Percentiles rank a stretch among this genome's conserved stretches.
phyloP scores from a whole-genome alignment of 2,797 vertebrate genomes.

The Cuniculus paca region DNA sequence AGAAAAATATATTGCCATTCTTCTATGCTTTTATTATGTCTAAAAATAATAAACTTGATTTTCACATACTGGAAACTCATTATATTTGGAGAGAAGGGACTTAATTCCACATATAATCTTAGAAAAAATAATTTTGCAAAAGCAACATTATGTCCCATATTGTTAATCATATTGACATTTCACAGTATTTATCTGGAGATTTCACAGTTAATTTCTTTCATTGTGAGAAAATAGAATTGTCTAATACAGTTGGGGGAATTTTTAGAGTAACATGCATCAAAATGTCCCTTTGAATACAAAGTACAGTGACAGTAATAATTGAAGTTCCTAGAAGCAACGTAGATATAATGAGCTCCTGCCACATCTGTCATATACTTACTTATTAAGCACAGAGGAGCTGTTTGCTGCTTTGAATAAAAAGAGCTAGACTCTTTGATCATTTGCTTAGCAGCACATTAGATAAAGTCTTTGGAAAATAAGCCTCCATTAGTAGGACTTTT shows the following conservation, averaged over 20 bases:
- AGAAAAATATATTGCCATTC: not conserved
- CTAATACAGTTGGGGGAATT: not conserved
- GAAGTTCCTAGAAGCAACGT: conserved; percentile 37
- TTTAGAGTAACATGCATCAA: conserved; percentile 64
- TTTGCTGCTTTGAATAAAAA: conserved; percentile 68
- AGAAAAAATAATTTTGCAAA: conserved; percentile 42
- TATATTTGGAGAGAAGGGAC: not conserved
- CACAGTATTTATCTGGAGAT: conserved; percentile 55
- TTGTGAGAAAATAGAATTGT: conserved; percentile 59
- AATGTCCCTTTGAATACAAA: conserved; percentile 70
- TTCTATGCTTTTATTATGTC: not conserved
- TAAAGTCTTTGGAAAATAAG: conserved; percentile 67
- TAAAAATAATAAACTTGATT: not conserved
- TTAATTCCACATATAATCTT: not conserved
- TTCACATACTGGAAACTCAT: not conserved
- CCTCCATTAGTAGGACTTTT: conserved; percentile 63
- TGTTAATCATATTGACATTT: conserved; percentile 68
- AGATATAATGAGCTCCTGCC: conserved; percentile 25
- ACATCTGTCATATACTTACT: conserved; percentile 47
- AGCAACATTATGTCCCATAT: not conserved
- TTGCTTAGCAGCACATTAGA: conserved; percentile 65
- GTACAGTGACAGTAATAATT: conserved; percentile 63
- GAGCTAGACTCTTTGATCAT: conserved; percentile 61
- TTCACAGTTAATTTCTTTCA: conserved; percentile 63
- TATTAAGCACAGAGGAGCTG: conserved; percentile 72